A percentile compares a stretch with the other conserved stretches of the same genome.
Conservation (phyloP, 1,140 invertebrate species). For the Drosophila nasuta region DNA sequence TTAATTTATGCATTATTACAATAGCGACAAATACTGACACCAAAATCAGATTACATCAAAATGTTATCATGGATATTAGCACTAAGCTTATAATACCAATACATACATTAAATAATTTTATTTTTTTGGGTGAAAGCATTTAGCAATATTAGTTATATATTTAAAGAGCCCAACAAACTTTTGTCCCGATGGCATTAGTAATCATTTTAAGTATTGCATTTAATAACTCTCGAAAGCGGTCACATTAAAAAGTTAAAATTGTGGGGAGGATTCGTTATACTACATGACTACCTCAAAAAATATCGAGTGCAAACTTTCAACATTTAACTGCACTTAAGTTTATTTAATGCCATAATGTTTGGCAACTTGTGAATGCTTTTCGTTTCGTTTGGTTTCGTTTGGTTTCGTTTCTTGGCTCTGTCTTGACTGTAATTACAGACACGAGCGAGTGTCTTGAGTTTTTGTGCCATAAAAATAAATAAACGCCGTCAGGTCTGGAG, state of each 20-base stretch:
- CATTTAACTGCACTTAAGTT: constrained; percentile 45
- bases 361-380: constrained; percentile 56
- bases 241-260: constrained; percentile 4
- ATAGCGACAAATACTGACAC: background rate
- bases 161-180: background rate
- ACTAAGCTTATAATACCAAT: background rate
- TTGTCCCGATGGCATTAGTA: too few relatives aligned
- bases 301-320: constrained; percentile 9
- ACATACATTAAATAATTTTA: background rate
- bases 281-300: background rate
- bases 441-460: constrained; percentile 21
- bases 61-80: background rate
- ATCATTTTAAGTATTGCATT: background rate
- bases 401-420: background rate
- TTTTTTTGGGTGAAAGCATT: background rate
- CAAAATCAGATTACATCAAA: background rate
- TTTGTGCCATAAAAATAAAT: constrained; percentile 71
- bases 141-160: background rate
- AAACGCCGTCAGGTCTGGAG: constrained; percentile 58
- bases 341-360: constrained; percentile 71
- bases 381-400: too few relatives aligned
- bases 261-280: background rate
- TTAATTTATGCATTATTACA: background rate
- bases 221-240: background rate
- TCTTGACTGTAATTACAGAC: constrained; percentile 61